Evolutionary conservation across 2,888 invertebrate genomes (phyloP), one percentile per base, ranked within the genome.

Genomic region (Phyto melanocephala): DNA sequence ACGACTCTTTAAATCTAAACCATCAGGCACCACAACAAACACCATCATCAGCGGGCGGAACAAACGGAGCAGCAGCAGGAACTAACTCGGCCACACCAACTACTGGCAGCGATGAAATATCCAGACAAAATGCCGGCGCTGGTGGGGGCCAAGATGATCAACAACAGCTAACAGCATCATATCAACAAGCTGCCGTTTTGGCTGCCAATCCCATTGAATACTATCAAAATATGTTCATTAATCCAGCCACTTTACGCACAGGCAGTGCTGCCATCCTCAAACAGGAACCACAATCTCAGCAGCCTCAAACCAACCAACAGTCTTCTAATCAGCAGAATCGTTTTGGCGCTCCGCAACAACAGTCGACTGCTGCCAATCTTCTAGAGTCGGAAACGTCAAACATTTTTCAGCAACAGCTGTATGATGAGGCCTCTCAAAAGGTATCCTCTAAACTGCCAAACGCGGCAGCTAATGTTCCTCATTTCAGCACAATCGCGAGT

Each of bases 171-270:
- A 82, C 87, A 6, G 85, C 87, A 35, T 87, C 87, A 67, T 88
- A 87, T 65, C 88, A 88, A 56, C 88, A 89, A 56, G 88, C 87
- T 74, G 84, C 87, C 1, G 83, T 87, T 13, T 81, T 87, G 42
- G 86, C 82, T 35, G 75, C 85, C 50, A 88, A 88, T 85, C 87
- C 88, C 24, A 90, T 90, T 81, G 91, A 91, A 87, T 91, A 90
- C 77, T 89, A 89, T 86, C 91, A 91, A 79, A 91, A 90, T 80
- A 90, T 91, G 89, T 91, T 91, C 65, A 90, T 91, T 62, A 87
- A 90, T 42, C 90, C 90, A 24, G 87, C 88, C 11, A 85, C 87
- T 15, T 83, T 90, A 74, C 87, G 89, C 68, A 87, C 90, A 62
- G 82, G 82, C 52, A 71, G 60, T 71, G 78, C 85, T 13, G 85